A percentile compares a stretch with the other conserved stretches of the same genome.
phyloP scores from a whole-genome alignment of 1,140 invertebrate genomes.

The Drosophila lowei region DNA sequence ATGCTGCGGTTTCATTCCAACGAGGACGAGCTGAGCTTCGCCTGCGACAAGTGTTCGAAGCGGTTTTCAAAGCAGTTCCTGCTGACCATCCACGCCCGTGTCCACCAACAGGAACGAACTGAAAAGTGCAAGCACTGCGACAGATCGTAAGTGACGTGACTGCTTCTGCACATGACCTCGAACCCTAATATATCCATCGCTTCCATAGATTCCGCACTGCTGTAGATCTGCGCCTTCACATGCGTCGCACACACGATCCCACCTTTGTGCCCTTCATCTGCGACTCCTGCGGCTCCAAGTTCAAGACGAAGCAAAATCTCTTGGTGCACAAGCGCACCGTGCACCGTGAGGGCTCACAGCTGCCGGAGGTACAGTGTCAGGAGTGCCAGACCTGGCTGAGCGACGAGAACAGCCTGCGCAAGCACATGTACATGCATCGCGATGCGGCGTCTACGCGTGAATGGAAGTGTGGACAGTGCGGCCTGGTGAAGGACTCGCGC shows the following conservation, averaged over 20 bases:
- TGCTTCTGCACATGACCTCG: neutral
- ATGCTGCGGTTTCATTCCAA: constrained; percentile 53
- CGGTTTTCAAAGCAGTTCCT: constrained; percentile 51
- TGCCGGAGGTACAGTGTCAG: constrained; percentile 51
- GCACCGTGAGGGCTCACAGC: constrained; percentile 48
- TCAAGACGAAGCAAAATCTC: constrained; percentile 57
- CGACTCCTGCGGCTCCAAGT: constrained; percentile 56
- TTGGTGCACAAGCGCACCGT: constrained; percentile 52
- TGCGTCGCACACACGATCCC: constrained; percentile 53
- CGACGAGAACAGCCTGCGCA: constrained; percentile 54
- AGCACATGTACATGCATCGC: constrained; percentile 55
- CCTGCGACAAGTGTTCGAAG: constrained; percentile 58
- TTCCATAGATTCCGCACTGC: constrained; percentile 31
- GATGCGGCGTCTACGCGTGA: constrained; percentile 41
- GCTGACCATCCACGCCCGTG: constrained; percentile 43
- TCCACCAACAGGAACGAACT: constrained; percentile 51
- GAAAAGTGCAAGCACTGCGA: constrained; percentile 52
- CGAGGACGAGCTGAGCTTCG: constrained; percentile 44
- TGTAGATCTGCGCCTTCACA: constrained; percentile 43
- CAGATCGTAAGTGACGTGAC: constrained; percentile 40
- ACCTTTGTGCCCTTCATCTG: constrained; percentile 55
- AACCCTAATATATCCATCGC: neutral
- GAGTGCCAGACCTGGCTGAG: constrained; percentile 46
- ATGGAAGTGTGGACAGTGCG: constrained; percentile 56
- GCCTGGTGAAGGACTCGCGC: constrained; percentile 36